phyloP scores from a whole-genome alignment of 2,797 vertebrate species.

The Parambassis ranga region DNA sequence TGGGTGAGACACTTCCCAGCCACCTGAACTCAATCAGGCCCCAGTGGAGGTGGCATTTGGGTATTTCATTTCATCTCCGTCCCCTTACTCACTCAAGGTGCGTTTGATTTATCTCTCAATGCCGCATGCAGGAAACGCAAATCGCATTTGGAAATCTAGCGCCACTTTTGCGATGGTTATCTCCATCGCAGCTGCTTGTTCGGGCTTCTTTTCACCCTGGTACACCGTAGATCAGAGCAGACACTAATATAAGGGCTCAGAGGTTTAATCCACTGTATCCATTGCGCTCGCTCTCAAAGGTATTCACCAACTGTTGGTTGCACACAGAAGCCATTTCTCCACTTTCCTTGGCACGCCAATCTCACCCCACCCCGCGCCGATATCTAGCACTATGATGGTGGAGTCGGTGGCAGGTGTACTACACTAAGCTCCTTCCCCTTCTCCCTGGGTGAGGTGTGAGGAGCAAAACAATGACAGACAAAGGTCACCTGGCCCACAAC shows the following conservation, averaged over 20 bases:
- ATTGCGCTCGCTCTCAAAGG: not conserved
- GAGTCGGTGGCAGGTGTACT: constrained; percentile 72
- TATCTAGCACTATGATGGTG: constrained; percentile 5
- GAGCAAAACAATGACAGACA: constrained; percentile 77
- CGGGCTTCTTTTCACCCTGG: constrained; percentile 7
- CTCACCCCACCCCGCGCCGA: constrained; percentile 18
- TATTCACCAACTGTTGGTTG: constrained; percentile 23
- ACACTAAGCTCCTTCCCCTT: constrained; percentile 68
- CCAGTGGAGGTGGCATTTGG: constrained; percentile 61
- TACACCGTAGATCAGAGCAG: not conserved
- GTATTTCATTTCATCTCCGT: constrained; percentile 73
- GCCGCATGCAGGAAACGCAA: constrained; percentile 27
- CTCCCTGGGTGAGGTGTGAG: constrained; percentile 77
- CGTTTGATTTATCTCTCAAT: constrained; percentile 61
- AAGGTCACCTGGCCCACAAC: constrained; percentile 72
- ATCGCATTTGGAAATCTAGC: constrained; percentile 44
- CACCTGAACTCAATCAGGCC: constrained; percentile 79
- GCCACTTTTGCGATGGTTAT: constrained; percentile 7
- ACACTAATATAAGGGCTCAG: not conserved
- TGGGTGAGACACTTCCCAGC: constrained; percentile 76
- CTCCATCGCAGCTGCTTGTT: constrained; percentile 7
- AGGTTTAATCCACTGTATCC: not conserved
- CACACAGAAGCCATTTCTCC: constrained; percentile 5
- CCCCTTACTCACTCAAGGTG: constrained; percentile 61
- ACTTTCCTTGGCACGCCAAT: constrained; percentile 33